A percentile compares a stretch with the other conserved stretches of the same genome.
These are phyloP conservation scores for Nasonia vitripennis DNA, from an alignment of 1,140 invertebrate species.

Conservation along the genomic window DNA sequence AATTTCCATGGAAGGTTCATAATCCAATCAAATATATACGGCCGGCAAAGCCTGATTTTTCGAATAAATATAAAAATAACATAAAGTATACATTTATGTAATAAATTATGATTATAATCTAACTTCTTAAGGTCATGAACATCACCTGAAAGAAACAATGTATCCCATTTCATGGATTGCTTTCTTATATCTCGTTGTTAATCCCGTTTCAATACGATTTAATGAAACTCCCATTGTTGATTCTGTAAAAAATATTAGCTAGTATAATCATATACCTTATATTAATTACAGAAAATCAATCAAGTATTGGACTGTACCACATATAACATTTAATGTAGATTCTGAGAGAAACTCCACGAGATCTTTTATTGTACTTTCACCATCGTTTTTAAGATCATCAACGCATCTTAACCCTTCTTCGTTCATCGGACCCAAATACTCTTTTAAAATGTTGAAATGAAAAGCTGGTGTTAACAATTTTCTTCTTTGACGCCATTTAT, in stretches of 20 bases:
- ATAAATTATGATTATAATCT: too few species aligned
- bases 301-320: slow-evolving; percentile 74
- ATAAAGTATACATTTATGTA: too few species aligned
- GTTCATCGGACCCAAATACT: slow-evolving; percentile 78
- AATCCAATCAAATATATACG: too few species aligned
- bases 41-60: too few species aligned
- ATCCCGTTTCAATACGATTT: slow-evolving; percentile 72
- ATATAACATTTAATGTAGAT: slow-evolving; percentile 88
- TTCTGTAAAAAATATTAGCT: slow-evolving; percentile 75
- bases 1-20: too few species aligned
- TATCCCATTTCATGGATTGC: slow-evolving; percentile 45
- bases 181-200: slow-evolving; percentile 33
- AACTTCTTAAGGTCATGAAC: neutral
- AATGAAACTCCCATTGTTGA: slow-evolving; percentile 87
- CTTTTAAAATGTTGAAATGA: slow-evolving; percentile 90
- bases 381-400: slow-evolving; percentile 61
- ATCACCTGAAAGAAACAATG: slow-evolving; percentile 52
- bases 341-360: slow-evolving; percentile 82
- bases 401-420: slow-evolving; percentile 59
- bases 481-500: slow-evolving; percentile 86
- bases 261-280: too few species aligned
- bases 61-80: too few species aligned
- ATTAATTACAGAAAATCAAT: too few species aligned
- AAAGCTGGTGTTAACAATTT: slow-evolving; percentile 93
- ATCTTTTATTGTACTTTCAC: slow-evolving; percentile 68